A percentile compares a stretch with the other conserved stretches of the same genome.
Conservation (phyloP, 2,888 invertebrate species). For the Sthenelais limicola region DNA sequence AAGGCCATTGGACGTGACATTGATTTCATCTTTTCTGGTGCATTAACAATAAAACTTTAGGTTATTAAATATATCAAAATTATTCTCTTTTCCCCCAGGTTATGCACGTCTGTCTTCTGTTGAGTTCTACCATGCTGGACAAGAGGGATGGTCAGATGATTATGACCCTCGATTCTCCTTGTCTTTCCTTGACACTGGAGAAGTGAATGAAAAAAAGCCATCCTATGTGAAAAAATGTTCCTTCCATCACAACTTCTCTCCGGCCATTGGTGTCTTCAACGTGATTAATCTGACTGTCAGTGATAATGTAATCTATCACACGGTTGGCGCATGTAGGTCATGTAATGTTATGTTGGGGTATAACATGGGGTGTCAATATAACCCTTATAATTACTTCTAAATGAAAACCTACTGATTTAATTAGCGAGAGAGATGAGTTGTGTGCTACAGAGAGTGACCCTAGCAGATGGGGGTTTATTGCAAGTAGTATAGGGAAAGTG, state of each 20-base stretch:
- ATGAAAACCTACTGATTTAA: too few relatives aligned
- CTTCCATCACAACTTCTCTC: constrained; percentile 52
- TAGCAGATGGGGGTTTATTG: too few relatives aligned
- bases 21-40: neutral
- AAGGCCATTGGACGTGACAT: neutral
- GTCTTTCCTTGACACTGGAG: constrained; percentile 49
- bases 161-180: constrained; percentile 54
- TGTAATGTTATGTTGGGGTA: too few relatives aligned
- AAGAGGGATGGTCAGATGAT: constrained; percentile 50
- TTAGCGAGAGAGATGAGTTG: too few relatives aligned
- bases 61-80: neutral
- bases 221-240: constrained; percentile 51
- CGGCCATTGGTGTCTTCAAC: constrained; percentile 54
- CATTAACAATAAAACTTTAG: neutral
- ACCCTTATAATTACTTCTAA: too few relatives aligned
- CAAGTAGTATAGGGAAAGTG: too few relatives aligned
- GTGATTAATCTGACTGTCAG: constrained; percentile 45
- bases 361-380: too few relatives aligned
- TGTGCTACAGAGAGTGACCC: too few relatives aligned
- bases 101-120: constrained; percentile 51
- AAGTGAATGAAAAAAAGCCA: constrained; percentile 43
- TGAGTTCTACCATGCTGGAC: constrained; percentile 53
- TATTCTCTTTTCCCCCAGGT: constrained; percentile 43
- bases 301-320: constrained; percentile 53
- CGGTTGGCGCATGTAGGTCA: constrained; percentile 52